Evolutionary conservation across 1,140 invertebrate species (phyloP), one percentile per base, ranked within the genome.

Genomic region (Acromyrmex heyeri): DNA sequence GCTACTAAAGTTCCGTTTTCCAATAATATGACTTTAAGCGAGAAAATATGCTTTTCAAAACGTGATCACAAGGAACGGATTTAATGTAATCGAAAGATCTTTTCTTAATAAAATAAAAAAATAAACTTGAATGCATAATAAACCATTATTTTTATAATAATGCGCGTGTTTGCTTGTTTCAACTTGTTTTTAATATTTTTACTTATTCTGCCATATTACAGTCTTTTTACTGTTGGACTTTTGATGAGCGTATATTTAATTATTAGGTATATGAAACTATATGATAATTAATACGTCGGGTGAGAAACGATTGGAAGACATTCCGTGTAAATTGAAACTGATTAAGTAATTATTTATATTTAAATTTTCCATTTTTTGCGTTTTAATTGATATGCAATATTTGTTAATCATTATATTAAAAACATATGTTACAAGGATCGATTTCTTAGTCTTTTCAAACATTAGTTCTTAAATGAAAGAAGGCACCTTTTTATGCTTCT

Each of bases 21-120:
- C 61, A 24, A 57, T 81, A 70, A 81, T 38, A 27, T 12, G 64
- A 69, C 48, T 53, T 69, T 69, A 70, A 81, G n/a, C 30, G 48
- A 81, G 48, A 81, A 34, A 81, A 69, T 55, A 62, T 77, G n/a
- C n/a, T 69, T 79, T 79, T 67, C 44, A 30, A 64, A 50, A 53
- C 30, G 48, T 69, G 18, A 69, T 55, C 34, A 55, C 30, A 8
- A 21, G 27, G 50, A 79, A 55, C 3, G 14, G n/a, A 79, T 79
- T 79, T 53, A 34, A 67, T 34, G n/a, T 55, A 69, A 69, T 57
- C n/a, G 21, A n/a, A 79, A 79, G 14, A 53, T 2, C 14, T 27
- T 67, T 18, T 79, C 30, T 18, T 34, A 53, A 77, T 12, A 77
- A 48, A 24, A 8, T 53, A 38, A 38, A 67, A 67, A 34, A 67